Evolutionary conservation across 2,797 vertebrate genomes (phyloP).

Genomic region (Danio jaintianensis): DNA sequence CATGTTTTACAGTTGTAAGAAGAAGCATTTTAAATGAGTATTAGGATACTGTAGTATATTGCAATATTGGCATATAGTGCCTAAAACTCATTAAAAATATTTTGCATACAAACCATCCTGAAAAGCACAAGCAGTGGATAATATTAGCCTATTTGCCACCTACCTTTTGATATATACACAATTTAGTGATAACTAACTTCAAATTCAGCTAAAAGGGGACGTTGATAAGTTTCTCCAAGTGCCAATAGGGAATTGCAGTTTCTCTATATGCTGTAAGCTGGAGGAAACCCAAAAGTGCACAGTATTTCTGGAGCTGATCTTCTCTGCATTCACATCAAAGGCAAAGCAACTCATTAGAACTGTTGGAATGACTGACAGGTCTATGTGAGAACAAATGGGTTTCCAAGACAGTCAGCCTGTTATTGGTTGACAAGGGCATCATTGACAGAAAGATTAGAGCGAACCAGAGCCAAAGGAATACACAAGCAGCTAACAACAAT

Average conservation of each 20-base stretch:
- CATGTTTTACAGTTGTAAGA: constrained; percentile 9
- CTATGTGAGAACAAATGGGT: constrained; percentile 13
- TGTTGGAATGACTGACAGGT: constrained; percentile 40
- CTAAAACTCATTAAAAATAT: not conserved
- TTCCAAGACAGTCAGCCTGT: constrained; percentile 47
- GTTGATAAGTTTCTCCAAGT: not conserved
- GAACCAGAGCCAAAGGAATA: constrained; percentile 30
- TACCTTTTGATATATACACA: not conserved
- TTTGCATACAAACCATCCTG: not conserved
- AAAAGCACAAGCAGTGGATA: not conserved
- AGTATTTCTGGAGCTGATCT: constrained; percentile 5
- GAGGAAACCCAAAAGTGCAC: not conserved
- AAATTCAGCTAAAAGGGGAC: constrained; percentile 6
- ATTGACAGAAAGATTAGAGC: constrained; percentile 26
- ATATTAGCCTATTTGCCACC: not conserved
- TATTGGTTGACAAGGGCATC: constrained; percentile 24
- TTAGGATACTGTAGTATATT: too few species aligned
- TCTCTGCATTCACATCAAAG: constrained; percentile 28
- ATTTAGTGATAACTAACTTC: not conserved
- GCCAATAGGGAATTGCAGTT: not conserved
- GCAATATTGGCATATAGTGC: not conserved
- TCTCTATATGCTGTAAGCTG: not conserved
- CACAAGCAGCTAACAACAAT: constrained; percentile 18
- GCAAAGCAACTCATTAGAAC: constrained; percentile 40
- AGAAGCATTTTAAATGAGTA: not conserved